Evolutionary conservation across 2,113 vertebrate species (phyloP).

Genomic region (Tonatia bakeri): DNA sequence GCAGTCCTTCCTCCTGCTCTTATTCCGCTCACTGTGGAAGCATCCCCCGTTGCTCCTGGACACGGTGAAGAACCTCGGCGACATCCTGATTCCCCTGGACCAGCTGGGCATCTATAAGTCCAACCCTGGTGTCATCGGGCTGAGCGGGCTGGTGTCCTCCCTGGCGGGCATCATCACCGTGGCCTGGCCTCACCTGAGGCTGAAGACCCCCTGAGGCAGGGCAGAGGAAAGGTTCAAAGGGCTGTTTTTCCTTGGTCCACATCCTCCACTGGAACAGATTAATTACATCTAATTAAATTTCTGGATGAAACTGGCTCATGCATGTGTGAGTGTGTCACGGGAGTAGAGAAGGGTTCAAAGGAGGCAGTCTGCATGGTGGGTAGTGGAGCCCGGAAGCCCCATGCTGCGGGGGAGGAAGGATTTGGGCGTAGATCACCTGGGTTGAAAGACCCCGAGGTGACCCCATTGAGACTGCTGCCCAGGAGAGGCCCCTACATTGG

Average conservation of each 20-base stretch:
- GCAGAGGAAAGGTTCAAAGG: neutral
- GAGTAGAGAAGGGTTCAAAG: neutral
- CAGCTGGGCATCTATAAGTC: slow-evolving; percentile 87
- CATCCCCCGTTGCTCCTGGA: slow-evolving; percentile 90
- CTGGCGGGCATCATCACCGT: slow-evolving; percentile 89
- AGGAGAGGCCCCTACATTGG: neutral
- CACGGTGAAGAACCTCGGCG: slow-evolving; percentile 90
- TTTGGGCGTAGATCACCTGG: neutral
- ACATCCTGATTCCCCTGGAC: slow-evolving; percentile 91
- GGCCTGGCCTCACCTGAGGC: slow-evolving; percentile 84
- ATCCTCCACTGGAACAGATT: neutral
- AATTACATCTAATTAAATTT: slow-evolving; percentile 62
- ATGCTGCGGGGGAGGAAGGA: neutral
- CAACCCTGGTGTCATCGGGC: slow-evolving; percentile 87
- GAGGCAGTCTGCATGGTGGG: neutral
- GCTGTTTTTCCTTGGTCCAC: neutral
- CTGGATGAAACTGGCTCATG: neutral
- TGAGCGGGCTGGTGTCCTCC: slow-evolving; percentile 92
- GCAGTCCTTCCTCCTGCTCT: slow-evolving; percentile 81
- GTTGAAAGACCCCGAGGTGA: neutral
- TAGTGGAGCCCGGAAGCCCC: neutral
- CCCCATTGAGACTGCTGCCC: neutral
- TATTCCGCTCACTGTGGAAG: slow-evolving; percentile 81
- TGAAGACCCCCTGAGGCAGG: slow-evolving; percentile 73
- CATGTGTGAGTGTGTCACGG: neutral